These are phyloP conservation scores for Acrocera orbiculus DNA, from an alignment of 2,888 invertebrate genomes.

Conservation along the genomic window DNA sequence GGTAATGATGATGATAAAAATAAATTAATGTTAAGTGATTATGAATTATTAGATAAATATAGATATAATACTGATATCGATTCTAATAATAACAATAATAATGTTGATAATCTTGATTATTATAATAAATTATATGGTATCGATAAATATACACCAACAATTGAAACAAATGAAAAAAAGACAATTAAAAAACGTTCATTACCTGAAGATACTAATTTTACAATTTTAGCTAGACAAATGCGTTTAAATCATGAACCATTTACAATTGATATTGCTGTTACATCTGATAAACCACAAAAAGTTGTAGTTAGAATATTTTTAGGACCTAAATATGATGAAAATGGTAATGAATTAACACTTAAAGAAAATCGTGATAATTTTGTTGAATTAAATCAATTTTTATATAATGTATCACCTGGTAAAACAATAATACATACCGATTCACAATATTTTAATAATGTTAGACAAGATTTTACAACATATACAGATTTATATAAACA, in stretches of 20 bases:
- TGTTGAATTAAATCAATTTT: conserved; percentile 45
- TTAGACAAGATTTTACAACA: conserved; percentile 40
- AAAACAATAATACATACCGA: conserved; percentile 24
- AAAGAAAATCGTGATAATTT: conserved; percentile 42
- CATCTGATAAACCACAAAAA: conserved; percentile 38
- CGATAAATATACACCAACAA: background rate
- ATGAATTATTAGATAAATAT: too few species aligned
- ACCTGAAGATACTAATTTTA: background rate
- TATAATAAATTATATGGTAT: too few species aligned
- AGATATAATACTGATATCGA: too few species aligned
- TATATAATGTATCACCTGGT: conserved; percentile 38
- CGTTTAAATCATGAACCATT: conserved; percentile 55
- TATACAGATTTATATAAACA: conserved; percentile 32
- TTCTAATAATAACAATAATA: too few species aligned
- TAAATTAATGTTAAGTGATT: too few species aligned
- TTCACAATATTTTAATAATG: conserved; percentile 24
- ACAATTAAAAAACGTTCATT: background rate
- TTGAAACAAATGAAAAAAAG: background rate
- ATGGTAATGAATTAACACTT: conserved; percentile 33
- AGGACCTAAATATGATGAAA: conserved; percentile 48
- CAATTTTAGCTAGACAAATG: conserved; percentile 4
- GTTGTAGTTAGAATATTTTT: conserved; percentile 46
- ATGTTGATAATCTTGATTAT: too few species aligned
- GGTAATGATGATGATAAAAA: too few species aligned
- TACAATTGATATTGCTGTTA: conserved; percentile 39